These are phyloP conservation scores for Dorcus parallelipipedus DNA, from an alignment of 2,888 invertebrate species.

Conservation along the genomic window DNA sequence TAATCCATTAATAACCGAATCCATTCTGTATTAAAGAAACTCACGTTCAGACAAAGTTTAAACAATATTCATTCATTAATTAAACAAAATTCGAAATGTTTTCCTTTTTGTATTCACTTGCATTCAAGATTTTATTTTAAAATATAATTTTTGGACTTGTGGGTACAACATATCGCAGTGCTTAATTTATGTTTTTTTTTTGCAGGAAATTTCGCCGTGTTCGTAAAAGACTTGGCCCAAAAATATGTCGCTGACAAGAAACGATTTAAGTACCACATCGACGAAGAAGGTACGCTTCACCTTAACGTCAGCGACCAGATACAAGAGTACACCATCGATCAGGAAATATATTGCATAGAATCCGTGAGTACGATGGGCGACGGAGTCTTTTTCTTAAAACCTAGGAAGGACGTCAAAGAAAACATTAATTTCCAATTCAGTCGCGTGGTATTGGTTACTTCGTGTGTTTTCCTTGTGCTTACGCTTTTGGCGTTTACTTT, in stretches of 20 bases:
- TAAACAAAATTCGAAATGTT: too few relatives aligned
- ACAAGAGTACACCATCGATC: constrained; percentile 10
- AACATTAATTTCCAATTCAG: constrained; percentile 6
- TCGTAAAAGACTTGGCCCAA: background rate
- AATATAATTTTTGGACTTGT: too few relatives aligned
- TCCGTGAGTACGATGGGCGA: background rate
- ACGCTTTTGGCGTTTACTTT: constrained; percentile 7
- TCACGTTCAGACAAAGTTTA: too few relatives aligned
- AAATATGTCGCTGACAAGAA: constrained; percentile 13
- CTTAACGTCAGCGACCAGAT: constrained; percentile 11
- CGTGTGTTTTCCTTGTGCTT: constrained; percentile 7
- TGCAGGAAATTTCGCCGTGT: too few relatives aligned
- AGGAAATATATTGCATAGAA: constrained; percentile 14
- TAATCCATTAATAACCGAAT: too few relatives aligned
- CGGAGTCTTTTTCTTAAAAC: background rate
- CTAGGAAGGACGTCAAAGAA: constrained; percentile 1
- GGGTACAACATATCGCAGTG: too few relatives aligned
- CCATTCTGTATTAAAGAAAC: too few relatives aligned
- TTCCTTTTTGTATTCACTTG: too few relatives aligned
- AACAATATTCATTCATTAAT: too few relatives aligned
- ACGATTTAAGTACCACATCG: constrained; percentile 17
- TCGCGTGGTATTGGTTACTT: background rate
- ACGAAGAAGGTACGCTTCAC: constrained; percentile 21
- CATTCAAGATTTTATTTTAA: too few relatives aligned
- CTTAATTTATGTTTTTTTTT: too few relatives aligned